These are phyloP conservation scores for Phengaris alcon DNA, from an alignment of 2,888 invertebrate species.

Conservation along the genomic window DNA sequence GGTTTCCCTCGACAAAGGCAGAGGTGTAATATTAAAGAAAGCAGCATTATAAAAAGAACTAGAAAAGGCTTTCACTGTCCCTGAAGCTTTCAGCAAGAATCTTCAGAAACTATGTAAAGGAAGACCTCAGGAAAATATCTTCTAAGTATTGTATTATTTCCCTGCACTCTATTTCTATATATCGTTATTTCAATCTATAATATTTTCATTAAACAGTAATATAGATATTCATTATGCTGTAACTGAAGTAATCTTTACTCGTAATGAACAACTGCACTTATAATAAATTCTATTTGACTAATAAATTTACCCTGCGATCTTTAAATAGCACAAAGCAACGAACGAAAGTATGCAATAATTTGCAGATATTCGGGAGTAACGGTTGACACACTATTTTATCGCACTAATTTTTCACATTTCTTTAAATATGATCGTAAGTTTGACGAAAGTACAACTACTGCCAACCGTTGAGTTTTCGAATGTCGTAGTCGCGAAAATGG, in stretches of 20 bases:
- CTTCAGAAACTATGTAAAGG: background rate
- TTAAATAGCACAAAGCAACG: conserved; percentile 31
- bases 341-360: conserved; percentile 26
- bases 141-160: background rate
- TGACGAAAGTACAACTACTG: conserved; percentile 44
- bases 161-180: background rate
- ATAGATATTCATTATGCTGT: conserved; percentile 7
- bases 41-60: background rate
- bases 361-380: conserved; percentile 21
- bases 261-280: conserved; percentile 29
- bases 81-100: background rate
- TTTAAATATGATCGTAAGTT: conserved; percentile 50
- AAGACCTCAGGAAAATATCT: background rate
- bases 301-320: conserved; percentile 29
- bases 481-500: conserved; percentile 69
- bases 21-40: background rate
- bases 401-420: conserved; percentile 35
- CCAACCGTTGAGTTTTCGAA: conserved; percentile 61
- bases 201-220: background rate
- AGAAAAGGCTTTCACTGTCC: background rate
- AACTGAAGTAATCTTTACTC: conserved; percentile 16
- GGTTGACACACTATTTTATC: conserved; percentile 1
- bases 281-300: conserved; percentile 28
- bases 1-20: background rate
- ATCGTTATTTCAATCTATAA: background rate